These are phyloP conservation scores for Gymnarchus niloticus DNA, from an alignment of 2,113 vertebrate species.

Conservation along the genomic window DNA sequence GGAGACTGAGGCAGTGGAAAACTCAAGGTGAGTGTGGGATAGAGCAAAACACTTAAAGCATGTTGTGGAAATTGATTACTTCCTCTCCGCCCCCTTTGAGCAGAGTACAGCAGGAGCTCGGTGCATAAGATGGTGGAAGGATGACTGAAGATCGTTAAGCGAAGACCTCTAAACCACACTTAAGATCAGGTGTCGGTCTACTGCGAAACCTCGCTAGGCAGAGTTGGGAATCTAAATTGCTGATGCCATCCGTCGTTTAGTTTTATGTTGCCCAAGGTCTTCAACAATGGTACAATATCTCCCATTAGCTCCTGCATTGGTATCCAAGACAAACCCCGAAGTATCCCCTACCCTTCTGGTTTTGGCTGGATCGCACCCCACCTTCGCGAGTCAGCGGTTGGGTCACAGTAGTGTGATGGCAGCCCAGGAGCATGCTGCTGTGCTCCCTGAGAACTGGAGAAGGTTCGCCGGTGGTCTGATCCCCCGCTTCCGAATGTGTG, in stretches of 20 bases:
- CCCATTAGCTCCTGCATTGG: background rate
- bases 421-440: background rate
- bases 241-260: no score
- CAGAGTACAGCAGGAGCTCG: background rate
- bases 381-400: background rate
- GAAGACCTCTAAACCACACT: background rate
- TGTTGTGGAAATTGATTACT: background rate
- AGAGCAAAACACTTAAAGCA: background rate
- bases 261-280: background rate
- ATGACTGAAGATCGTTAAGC: background rate
- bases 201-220: background rate
- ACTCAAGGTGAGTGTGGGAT: background rate
- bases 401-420: background rate
- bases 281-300: background rate
- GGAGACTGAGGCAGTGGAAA: background rate
- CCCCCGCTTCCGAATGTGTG: background rate
- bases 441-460: background rate
- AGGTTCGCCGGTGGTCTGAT: background rate
- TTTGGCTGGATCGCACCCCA: background rate
- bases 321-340: background rate
- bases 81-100: background rate
- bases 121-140: background rate
- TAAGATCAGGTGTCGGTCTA: background rate
- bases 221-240: background rate
- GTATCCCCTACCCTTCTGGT: background rate